Evolutionary conservation across 1,140 invertebrate species (phyloP).

Genomic region (Battus philenor): DNA sequence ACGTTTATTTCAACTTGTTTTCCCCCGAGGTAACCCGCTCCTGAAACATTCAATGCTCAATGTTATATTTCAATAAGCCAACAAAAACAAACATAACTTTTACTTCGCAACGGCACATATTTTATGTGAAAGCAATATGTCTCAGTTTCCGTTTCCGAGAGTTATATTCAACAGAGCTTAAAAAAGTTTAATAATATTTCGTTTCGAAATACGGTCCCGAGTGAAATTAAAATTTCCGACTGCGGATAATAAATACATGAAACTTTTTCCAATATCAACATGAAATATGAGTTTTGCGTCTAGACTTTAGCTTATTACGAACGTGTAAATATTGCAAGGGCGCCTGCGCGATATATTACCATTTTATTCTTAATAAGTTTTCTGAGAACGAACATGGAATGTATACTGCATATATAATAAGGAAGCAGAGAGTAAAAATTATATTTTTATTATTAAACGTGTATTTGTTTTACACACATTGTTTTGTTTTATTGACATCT

Average conservation of each 20-base stretch:
- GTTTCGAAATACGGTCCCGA: constrained; percentile 19
- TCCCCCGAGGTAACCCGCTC: constrained; percentile 26
- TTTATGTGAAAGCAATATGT: constrained; percentile 50
- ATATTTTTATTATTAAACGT: too few species aligned
- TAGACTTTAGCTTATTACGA: background rate
- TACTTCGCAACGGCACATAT: constrained; percentile 41
- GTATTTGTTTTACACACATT: too few species aligned
- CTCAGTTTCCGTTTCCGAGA: constrained; percentile 18
- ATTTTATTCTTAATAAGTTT: too few species aligned
- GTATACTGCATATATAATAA: too few species aligned
- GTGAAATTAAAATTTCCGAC: constrained; percentile 21
- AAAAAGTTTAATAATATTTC: constrained; percentile 22
- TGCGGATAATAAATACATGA: constrained; percentile 6
- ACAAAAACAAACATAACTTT: constrained; percentile 53
- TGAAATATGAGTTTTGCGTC: constrained; percentile 1
- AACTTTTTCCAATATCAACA: constrained; percentile 2
- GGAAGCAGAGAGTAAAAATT: too few species aligned
- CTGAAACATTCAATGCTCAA: constrained; percentile 57
- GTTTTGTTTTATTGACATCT: too few species aligned
- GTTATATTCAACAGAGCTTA: constrained; percentile 26
- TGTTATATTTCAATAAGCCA: constrained; percentile 68
- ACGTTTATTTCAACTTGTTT: constrained; percentile 42
- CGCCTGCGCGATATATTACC: too few species aligned
- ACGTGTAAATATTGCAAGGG: constrained; percentile 1
- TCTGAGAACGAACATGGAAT: too few species aligned